Base-by-base conservation (phyloP, 2,113 vertebrate genomes). In the Caracal caracal region DNA sequence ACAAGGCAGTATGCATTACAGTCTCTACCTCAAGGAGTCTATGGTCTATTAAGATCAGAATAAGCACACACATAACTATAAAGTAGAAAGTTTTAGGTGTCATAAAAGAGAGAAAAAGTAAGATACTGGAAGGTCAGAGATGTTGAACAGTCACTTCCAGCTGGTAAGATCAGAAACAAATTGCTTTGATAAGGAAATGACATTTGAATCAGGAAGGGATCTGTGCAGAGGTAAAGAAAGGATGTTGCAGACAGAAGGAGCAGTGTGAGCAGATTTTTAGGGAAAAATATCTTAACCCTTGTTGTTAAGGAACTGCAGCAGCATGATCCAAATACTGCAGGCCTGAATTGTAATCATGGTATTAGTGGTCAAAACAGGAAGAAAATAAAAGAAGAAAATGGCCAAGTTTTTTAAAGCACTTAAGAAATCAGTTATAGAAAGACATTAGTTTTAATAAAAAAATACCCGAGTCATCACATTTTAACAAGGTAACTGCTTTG, bases 391-490 rank as follows among this genome's bases (percentile, higher is more conserved):
- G n/a, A 10, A 43, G 49, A 85, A 95, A 61, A 37, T 68, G 40
- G 17, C 15, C 17, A 59, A 40, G 66, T 26, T 3, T 40, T 90
- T 81, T 75, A 53, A 75, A 83, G 43, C 56, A 35, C 43, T 76
- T 75, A 89, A 81, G 30, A 73, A 84, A 76, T 59, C 30, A 78
- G 11, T 83, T 53, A 35, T 66, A 56, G 28, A 75, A 76, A 59
- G 81, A 53, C n/a, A 47, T 70, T 10, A 11, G 11, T 83, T 95
- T 92, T 95, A 71, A 76, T 75, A 5, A 81, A 86, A 86, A 85
- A 71, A 84, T 65, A 61, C 47, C 28, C 22, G 12, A 37, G 6
- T 66, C 35, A 75, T 66, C 56, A 68, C 13, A 59, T 51, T 81
- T 92, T 82, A 75, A 73, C 19, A 83, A 76, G 47, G 16, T 37